A percentile compares a stretch with the other conserved stretches of the same genome.
Evolutionary conservation across 2,888 invertebrate genomes (phyloP).

Genomic region (Zhengitettix transpicula): DNA sequence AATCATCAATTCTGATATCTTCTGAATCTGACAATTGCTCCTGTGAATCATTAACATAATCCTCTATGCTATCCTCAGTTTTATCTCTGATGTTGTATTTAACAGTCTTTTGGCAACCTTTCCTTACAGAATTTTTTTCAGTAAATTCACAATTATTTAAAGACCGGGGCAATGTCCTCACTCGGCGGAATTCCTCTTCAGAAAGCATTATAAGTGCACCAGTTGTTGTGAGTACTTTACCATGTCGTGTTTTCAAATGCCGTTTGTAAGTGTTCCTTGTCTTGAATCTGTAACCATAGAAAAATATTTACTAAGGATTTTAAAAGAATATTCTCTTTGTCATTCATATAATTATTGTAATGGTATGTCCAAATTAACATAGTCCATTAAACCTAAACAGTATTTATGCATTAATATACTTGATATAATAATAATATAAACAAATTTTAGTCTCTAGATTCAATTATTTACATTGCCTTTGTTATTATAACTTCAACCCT

Average conservation of each 20-base stretch:
- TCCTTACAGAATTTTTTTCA: neutral
- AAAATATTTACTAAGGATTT: too few species aligned
- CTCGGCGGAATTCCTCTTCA: constrained; percentile 30
- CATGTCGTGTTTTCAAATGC: constrained; percentile 37
- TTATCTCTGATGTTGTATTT: neutral
- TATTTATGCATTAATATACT: too few species aligned
- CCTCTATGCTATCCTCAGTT: neutral
- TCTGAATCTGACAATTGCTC: neutral
- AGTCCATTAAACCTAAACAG: too few species aligned
- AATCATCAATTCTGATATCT: neutral
- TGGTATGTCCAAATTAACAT: too few species aligned
- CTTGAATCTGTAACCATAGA: constrained; percentile 28
- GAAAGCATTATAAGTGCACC: constrained; percentile 30
- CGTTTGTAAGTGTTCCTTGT: constrained; percentile 42
- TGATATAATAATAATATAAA: too few species aligned
- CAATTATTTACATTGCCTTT: too few species aligned
- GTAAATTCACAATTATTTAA: neutral
- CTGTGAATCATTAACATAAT: too few species aligned
- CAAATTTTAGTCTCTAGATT: too few species aligned
- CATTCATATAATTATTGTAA: too few species aligned
- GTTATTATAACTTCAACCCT: too few species aligned
- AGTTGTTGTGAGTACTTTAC: constrained; percentile 34
- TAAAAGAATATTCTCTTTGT: too few species aligned
- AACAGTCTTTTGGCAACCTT: neutral
- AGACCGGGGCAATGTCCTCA: constrained; percentile 20